phyloP scores from a whole-genome alignment of 2,888 invertebrate genomes.

The Hirtodrosophila histrioides region DNA sequence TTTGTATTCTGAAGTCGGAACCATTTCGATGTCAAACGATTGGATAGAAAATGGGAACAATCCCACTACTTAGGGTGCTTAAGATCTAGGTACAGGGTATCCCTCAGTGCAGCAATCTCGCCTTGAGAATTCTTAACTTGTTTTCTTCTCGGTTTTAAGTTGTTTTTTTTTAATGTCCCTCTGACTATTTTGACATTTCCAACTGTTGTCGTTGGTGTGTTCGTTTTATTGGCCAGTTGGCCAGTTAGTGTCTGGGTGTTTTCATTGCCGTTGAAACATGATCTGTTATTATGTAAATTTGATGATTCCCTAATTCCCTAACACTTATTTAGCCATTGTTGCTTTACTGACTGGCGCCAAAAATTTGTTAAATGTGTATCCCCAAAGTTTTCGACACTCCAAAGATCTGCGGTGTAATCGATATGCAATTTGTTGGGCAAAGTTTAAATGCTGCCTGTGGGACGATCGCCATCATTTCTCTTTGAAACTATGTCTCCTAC shows the following conservation, averaged over 20 bases:
- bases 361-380: conserved; percentile 34
- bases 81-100: too few species aligned
- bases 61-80: too few species aligned
- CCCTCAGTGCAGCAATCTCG: too few species aligned
- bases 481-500: conserved; percentile 10
- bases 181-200: conserved; percentile 57
- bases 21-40: too few species aligned
- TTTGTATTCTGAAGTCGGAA: too few species aligned
- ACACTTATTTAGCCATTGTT: conserved; percentile 61
- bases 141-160: conserved; percentile 24
- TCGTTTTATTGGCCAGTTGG: conserved; percentile 41
- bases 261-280: conserved; percentile 53
- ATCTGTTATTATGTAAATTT: conserved; percentile 80
- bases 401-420: conserved; percentile 41
- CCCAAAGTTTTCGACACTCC: conserved; percentile 10
- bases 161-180: conserved; percentile 45
- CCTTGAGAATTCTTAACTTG: conserved; percentile 10
- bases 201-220: conserved; percentile 62
- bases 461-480: conserved; percentile 6
- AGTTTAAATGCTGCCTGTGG: conserved; percentile 8
- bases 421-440: conserved; percentile 50
- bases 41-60: too few species aligned
- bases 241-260: conserved; percentile 21
- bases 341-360: conserved; percentile 68
- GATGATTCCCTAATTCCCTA: conserved; percentile 75